A percentile compares a stretch with the other conserved stretches of the same genome.
Evolutionary conservation across 2,113 vertebrate species (phyloP).

Genomic region (Calypte anna): DNA sequence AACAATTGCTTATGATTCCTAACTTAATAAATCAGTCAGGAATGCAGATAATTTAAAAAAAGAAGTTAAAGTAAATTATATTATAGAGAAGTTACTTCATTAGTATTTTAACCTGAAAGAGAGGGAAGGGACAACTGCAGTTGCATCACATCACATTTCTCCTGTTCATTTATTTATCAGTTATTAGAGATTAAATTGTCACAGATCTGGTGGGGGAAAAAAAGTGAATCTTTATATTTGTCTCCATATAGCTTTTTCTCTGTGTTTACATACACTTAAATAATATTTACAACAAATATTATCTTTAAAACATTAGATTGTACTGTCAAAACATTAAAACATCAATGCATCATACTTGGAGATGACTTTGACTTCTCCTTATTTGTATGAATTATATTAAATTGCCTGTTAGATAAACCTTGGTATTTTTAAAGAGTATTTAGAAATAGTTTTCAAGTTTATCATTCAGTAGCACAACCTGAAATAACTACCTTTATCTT

Average conservation of each 20-base stretch:
- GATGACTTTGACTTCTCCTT: not conserved
- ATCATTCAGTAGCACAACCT: not conserved
- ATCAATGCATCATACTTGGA: not conserved
- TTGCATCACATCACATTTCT: not conserved
- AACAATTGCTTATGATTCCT: not conserved
- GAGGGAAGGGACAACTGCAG: not conserved
- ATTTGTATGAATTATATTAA: not conserved
- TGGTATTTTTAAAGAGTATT: not conserved
- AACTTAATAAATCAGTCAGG: not conserved
- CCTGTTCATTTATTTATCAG: not conserved
- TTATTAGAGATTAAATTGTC: not conserved
- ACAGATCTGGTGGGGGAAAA: not conserved
- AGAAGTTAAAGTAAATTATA: not conserved
- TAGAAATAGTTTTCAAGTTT: not conserved
- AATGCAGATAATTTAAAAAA: not conserved
- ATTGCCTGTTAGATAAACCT: not conserved
- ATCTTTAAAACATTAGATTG: not conserved
- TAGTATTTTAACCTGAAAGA: not conserved
- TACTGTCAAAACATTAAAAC: not conserved
- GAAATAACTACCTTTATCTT: conserved; percentile 11
- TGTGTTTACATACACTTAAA: not conserved
- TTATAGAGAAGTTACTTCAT: not conserved
- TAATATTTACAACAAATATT: not conserved
- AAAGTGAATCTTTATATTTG: not conserved
- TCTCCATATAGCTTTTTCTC: not conserved